These are phyloP conservation scores for Ailurus styani DNA, from an alignment of 2,113 vertebrate species.

Conservation along the genomic window DNA sequence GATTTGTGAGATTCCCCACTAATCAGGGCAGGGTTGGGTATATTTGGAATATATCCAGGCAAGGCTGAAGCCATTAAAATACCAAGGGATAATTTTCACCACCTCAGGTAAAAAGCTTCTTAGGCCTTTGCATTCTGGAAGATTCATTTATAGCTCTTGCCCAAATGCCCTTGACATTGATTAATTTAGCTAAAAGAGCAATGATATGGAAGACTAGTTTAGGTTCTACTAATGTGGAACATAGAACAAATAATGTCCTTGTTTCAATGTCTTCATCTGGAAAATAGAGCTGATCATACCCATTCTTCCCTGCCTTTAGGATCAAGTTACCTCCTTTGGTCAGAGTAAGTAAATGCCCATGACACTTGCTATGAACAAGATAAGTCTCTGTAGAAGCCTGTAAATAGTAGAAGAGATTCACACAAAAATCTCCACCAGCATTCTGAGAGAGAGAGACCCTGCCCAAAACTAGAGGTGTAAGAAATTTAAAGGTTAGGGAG, in stretches of 20 bases:
- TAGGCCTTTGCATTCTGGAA: neutral
- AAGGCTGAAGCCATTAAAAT: neutral
- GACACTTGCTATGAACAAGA: neutral
- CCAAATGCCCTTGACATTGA: neutral
- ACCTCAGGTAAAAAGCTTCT: neutral
- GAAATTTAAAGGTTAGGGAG: neutral
- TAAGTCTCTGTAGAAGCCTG: neutral
- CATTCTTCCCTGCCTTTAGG: neutral
- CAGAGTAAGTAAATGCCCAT: constrained; percentile 17
- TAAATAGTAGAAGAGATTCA: neutral
- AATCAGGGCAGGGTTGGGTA: neutral
- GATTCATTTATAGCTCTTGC: constrained; percentile 31
- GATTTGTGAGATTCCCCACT: neutral
- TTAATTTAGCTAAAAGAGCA: neutral
- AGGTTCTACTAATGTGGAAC: neutral
- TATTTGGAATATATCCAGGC: neutral
- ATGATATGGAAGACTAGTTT: neutral
- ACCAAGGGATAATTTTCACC: neutral
- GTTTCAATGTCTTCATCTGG: neutral
- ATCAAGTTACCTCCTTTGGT: neutral
- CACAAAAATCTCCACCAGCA: neutral
- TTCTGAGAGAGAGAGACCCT: neutral
- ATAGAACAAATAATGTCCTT: neutral
- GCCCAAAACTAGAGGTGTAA: neutral
- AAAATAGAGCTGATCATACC: neutral